Conservation (phyloP, 2,113 vertebrate species). For the Hippocampus mohnikei region DNA sequence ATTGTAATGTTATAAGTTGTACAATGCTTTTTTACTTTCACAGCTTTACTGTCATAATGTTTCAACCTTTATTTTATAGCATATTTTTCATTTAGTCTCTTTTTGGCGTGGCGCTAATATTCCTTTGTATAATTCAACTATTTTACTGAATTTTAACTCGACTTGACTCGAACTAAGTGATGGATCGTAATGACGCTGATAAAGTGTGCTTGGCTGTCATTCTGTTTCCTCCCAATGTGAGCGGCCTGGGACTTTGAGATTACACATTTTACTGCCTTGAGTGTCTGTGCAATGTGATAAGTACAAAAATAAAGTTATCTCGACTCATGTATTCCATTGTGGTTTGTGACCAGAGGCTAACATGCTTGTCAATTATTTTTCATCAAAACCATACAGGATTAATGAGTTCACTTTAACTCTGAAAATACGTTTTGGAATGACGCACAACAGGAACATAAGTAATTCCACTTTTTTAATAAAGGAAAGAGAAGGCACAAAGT, state of each 20-base stretch:
- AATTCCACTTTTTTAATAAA: not conserved
- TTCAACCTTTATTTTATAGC: not conserved
- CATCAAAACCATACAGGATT: not conserved
- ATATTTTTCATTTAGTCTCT: not conserved
- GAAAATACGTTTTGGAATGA: not conserved
- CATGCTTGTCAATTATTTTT: slow-evolving; percentile 1
- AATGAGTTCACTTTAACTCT: not conserved
- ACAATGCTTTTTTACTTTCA: not conserved
- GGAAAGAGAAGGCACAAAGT: not conserved
- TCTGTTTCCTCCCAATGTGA: slow-evolving; percentile 49
- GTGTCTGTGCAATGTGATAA: slow-evolving; percentile 58
- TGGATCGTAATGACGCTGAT: slow-evolving; percentile 20
- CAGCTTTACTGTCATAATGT: not conserved
- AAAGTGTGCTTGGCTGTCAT: slow-evolving; percentile 27
- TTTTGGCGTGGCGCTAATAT: not conserved
- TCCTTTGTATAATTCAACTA: not conserved
- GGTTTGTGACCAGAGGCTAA: slow-evolving; percentile 1
- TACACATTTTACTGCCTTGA: slow-evolving; percentile 40
- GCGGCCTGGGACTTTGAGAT: slow-evolving; percentile 57
- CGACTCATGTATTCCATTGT: not conserved
- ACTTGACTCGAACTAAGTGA: slow-evolving; percentile 15
- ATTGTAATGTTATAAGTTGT: not conserved
- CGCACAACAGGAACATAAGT: not conserved
- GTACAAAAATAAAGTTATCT: slow-evolving; percentile 17
- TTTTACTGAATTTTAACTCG: not conserved